A percentile compares a stretch with the other conserved stretches of the same genome.
Conservation (phyloP, 1,140 invertebrate genomes). For the Zaprionus kolodkinae region DNA sequence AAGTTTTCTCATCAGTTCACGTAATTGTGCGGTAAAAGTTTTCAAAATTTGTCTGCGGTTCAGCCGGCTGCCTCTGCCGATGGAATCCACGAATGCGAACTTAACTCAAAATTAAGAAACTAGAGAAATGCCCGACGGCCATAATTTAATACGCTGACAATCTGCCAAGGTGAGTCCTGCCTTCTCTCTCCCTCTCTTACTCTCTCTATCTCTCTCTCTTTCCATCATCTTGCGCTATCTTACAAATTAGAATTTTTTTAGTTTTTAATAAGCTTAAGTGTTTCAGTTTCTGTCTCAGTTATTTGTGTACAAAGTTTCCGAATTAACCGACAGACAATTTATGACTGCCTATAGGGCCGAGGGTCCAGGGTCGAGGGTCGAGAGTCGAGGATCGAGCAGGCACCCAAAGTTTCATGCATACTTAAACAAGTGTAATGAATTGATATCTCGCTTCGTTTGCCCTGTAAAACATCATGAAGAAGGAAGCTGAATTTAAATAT, state of each 20-base stretch:
- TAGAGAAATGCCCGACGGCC: conserved; percentile 44
- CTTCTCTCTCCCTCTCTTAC: neutral
- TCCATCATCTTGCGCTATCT: conserved; percentile 24
- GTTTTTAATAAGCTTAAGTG: conserved; percentile 64
- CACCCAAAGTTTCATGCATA: conserved; percentile 14
- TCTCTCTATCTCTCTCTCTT: neutral
- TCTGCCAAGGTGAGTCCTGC: conserved; percentile 48
- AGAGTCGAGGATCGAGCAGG: neutral
- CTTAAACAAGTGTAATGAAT: conserved; percentile 26
- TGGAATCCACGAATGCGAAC: conserved; percentile 15
- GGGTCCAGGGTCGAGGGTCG: neutral
- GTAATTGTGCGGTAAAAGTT: conserved; percentile 71
- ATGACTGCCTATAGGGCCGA: conserved; percentile 7
- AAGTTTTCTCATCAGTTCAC: conserved; percentile 74
- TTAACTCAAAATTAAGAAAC: conserved; percentile 20
- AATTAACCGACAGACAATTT: conserved; percentile 34
- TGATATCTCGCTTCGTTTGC: conserved; percentile 22
- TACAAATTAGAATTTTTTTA: conserved; percentile 52
- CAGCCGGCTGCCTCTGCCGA: neutral
- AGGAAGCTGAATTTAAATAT: neutral
- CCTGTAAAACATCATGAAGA: conserved; percentile 7
- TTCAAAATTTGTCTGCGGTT: conserved; percentile 64
- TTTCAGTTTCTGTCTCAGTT: conserved; percentile 37
- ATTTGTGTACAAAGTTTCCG: conserved; percentile 50
- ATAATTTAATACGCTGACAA: conserved; percentile 57